phyloP scores from a whole-genome alignment of 2,797 vertebrate species.

The Capromys pilorides region DNA sequence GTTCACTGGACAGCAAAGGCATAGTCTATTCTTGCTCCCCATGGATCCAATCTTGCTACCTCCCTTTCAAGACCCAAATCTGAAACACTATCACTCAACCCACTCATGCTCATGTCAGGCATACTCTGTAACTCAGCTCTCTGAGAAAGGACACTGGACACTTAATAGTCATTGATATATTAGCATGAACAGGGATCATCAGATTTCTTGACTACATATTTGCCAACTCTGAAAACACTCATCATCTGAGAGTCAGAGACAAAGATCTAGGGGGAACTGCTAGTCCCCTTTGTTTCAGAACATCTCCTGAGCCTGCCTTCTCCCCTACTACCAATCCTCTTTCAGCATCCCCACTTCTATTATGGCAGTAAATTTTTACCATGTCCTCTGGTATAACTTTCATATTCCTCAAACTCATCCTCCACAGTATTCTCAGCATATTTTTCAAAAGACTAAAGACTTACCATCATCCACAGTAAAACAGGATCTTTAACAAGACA shows the following conservation, averaged over 20 bases:
- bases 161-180: neutral
- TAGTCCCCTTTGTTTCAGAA: neutral
- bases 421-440: neutral
- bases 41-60: neutral
- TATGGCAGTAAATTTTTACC: neutral
- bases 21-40: neutral
- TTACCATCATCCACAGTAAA: neutral
- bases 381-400: neutral
- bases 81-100: neutral
- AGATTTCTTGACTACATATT: neutral
- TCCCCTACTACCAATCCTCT: neutral
- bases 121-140: neutral
- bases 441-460: neutral
- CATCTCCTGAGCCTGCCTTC: neutral
- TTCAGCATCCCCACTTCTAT: neutral
- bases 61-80: constrained; percentile 4
- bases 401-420: neutral
- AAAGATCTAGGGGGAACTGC: neutral
- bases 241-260: neutral
- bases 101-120: neutral
- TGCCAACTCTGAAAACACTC: neutral
- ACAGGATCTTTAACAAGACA: neutral
- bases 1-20: neutral
- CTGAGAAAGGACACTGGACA: neutral
- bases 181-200: neutral